Conservation (phyloP, 2,888 invertebrate species). For the Iselma pallidipennis region DNA sequence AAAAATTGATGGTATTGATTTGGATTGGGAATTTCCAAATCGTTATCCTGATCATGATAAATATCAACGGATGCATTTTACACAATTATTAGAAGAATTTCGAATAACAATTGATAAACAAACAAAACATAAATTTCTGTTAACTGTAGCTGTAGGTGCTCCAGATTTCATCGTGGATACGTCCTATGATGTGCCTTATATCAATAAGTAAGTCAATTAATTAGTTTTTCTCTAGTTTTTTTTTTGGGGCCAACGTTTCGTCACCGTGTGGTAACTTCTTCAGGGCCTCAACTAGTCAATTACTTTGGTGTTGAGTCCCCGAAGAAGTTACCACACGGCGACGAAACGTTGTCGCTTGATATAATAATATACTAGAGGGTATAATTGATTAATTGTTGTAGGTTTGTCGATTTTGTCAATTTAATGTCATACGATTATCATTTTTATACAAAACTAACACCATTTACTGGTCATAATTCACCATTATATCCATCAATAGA, state of each 20-base stretch:
- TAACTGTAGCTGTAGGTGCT: constrained; percentile 81
- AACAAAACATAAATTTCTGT: constrained; percentile 62
- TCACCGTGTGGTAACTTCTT: too few species aligned
- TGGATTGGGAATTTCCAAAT: constrained; percentile 89
- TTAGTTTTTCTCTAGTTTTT: background rate
- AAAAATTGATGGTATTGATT: constrained; percentile 71
- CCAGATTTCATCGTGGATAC: constrained; percentile 73
- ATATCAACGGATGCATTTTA: constrained; percentile 73
- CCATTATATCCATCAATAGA: constrained; percentile 69
- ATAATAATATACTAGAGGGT: background rate
- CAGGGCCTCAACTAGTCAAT: too few species aligned
- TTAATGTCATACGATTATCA: constrained; percentile 94
- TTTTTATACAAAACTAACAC: constrained; percentile 73
- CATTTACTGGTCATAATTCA: constrained; percentile 83
- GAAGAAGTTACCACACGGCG: background rate
- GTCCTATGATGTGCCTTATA: constrained; percentile 76
- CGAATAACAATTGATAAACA: constrained; percentile 66
- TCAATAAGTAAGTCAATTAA: constrained; percentile 67
- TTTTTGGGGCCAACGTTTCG: too few species aligned
- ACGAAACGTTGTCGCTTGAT: too few species aligned
- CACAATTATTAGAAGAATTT: constrained; percentile 74
- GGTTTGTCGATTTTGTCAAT: constrained; percentile 80
- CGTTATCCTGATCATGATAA: constrained; percentile 45
- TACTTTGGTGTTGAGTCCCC: background rate
- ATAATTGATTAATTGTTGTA: constrained; percentile 44